A percentile compares a stretch with the other conserved stretches of the same genome.
These are phyloP conservation scores for Urosaurus nigricauda DNA, from an alignment of 2,797 vertebrate genomes.

Conservation along the genomic window DNA sequence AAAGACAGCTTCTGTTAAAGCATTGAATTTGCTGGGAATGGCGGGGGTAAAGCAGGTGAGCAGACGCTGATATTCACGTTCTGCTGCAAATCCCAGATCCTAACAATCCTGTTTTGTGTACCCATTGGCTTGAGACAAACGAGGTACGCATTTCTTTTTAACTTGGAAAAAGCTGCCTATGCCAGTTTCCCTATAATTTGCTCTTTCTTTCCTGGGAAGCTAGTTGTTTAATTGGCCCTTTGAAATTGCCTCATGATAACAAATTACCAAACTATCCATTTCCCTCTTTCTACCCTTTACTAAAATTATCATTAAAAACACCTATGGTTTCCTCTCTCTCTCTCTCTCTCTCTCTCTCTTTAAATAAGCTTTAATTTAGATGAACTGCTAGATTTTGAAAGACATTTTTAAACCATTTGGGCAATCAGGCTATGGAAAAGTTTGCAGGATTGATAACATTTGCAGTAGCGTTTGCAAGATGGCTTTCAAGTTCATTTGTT, in stretches of 20 bases:
- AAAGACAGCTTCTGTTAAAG: background rate
- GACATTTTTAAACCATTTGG: background rate
- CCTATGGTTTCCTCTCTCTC: background rate
- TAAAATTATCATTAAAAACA: background rate
- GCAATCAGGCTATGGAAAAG: background rate
- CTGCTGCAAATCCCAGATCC: background rate
- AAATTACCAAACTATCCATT: background rate
- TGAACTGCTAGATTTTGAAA: background rate
- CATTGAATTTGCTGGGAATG: background rate
- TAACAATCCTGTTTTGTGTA: background rate
- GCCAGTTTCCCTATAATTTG: background rate
- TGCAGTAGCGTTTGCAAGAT: background rate
- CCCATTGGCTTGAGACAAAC: background rate
- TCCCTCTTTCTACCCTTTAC: background rate
- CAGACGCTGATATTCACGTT: background rate
- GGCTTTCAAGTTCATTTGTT: background rate
- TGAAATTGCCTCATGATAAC: background rate
- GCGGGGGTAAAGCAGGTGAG: background rate
- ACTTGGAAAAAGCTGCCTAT: background rate
- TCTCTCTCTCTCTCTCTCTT: too few species aligned
- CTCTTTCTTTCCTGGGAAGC: too few species aligned
- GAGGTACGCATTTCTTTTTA: background rate
- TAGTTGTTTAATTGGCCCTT: background rate
- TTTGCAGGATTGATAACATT: background rate
- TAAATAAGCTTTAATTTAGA: background rate